Base-by-base conservation (phyloP, 2,888 invertebrate genomes). In the Dorcus hopei region DNA sequence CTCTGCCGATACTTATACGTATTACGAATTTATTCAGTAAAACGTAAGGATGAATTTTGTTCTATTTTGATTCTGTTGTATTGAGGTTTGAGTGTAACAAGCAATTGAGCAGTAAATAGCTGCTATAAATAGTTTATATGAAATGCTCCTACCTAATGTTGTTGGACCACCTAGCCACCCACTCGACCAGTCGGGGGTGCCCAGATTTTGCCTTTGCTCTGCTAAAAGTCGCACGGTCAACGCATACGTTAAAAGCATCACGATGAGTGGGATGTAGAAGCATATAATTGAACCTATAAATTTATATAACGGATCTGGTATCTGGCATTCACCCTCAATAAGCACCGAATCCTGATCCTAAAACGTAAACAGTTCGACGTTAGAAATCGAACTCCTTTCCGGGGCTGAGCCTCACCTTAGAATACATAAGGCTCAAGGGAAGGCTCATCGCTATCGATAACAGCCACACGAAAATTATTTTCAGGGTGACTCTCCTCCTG, bases 211-310 rank as follows among this genome's bases (percentile, higher is more conserved):
- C 68, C 88, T 84, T 79, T 95, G 94, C 61, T 89, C 81, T 41
- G 94, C 93, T 71, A 97, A 80, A 33, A 97, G 82, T 58, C 90
- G 85, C 14, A 97, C 93, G 0, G 97, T 98, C 68, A 96, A 82
- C 4, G 93, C 90, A 74, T 97, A 97, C n/a, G 96, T 95, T 60
- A 95, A 82, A 73, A 96, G 83, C 97, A 97, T 97, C 66, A 98
- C 95, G 45, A 89, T 85, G 65, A 97, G 82, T 0, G 97, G 97
- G 63, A 97, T 95, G 82, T 97, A 96, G 81, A 97, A 97, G 68
- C 95, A 95, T 69, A 95, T 89, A 70, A 96, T 90, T 55, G 96
- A 96, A 40, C 97, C 97, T 69, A 95, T 93, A 58, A 95, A 86
- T 78, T 94, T 93, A 82, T 92, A 93, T 6, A 92, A 83, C 0